Evolutionary conservation across 64 coral and sea anemone genomes (phyloP), one percentile per base, ranked within the genome.

Genomic region (Dendrophyllia cribrosa): DNA sequence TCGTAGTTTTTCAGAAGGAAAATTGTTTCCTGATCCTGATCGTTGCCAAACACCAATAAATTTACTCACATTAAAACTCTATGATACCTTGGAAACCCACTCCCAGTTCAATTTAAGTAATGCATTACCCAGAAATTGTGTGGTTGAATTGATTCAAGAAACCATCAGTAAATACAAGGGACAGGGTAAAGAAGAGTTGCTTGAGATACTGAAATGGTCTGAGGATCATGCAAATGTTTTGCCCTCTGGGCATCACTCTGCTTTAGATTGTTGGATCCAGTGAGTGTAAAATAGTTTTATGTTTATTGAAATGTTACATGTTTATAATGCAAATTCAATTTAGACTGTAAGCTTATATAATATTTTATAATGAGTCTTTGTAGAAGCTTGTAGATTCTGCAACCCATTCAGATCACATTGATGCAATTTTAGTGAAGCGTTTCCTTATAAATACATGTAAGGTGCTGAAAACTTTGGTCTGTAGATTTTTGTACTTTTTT

Each of bases 101-200:
- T 77, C 48, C 5, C 75, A 53, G 49, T 19, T 77, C 49, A 53
- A 77, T 56, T 77, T 77, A 77, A 77, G 75, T 21, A 77, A 77
- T 53, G 49, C 17, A 19, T 17, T 77, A 12, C 75, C 75, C 20
- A 20, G 20, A 12, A 1, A n/a, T 55, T 8, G 4, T 24, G 51
- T 77, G 49, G 20, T 77, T 77, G 51, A 77, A 6, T 77, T 77
- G 9, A 52, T 77, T 2, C 22, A 53, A 24, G 48, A 77, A 7
- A n/a, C 21, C 11, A 23, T 50, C 9, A 1, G 0, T 21, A 9
- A 53, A 55, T 77, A 56, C 11, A 7, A 20, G 1, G 51, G 75
- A 23, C 3, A 77, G 9, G 5, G 6, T 53, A 53, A 77, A 77
- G 75, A 58, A 10, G 49, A 77, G 75, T 53, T 77, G 12, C 2